Base-by-base conservation (phyloP, 2,113 vertebrate genomes). In the Xiphophorus couchianus region DNA sequence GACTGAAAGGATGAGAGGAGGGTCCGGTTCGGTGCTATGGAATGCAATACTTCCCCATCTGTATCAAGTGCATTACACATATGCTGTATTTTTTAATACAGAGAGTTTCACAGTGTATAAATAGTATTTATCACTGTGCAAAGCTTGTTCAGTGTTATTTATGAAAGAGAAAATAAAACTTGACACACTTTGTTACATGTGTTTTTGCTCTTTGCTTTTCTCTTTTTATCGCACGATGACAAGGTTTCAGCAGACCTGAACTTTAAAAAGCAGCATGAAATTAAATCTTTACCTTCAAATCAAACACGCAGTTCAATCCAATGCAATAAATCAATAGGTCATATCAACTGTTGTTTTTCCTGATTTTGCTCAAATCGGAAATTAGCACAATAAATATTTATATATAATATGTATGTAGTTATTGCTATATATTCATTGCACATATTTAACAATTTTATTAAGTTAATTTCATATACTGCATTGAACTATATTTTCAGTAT, bases 141-240 rank as follows among this genome's bases (percentile, higher is more conserved):
- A 91, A 87, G 91, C 93, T 93, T 94, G 93, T 93, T 93, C 85
- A 93, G 90, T 95, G 92, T 94, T 95, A 94, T 95, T 94, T 94
- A 94, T 94, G 90, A 89, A 72, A 86, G 70, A 87, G 62, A 91
- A 81, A 93, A 92, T 93, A 89, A 93, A 93, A 91, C 27, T 81
- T 82, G 84, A 91, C 80, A 66, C 77, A 84, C 76, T 93, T 92
- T 90, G 77, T 76, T 89, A 86, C 66, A 80, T 35, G 28, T 15
- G 14, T 58, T 63, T 28, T 22, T 60, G 27, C 11, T 29, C 35
- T 2, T n/a, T 64, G 19, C 17, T 29, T 51, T 2, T 15, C 1
- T 42, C 22, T 30, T 35, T 35, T 7, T 35, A 30, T 35, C 3
- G 2, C 13, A 19, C 33, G 27, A 42, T 11, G 27, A 19, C 28